Base-by-base conservation (phyloP, 64 coral and sea anemone species). In the Catalaphyllia jardinei region DNA sequence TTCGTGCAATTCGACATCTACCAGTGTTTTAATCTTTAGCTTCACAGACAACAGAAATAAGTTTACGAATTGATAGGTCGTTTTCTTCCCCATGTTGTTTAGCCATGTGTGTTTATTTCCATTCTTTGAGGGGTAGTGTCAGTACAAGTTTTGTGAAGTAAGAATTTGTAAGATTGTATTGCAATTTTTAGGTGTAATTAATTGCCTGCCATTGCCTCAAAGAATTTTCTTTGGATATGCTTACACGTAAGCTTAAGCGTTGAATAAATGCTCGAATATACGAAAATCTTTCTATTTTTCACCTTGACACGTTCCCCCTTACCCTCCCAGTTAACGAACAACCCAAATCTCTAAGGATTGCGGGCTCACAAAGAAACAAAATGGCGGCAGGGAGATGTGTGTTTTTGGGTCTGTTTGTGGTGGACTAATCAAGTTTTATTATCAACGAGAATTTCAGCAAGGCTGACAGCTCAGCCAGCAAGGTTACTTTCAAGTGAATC, bases 1-100 rank as follows among this genome's bases (percentile, higher is more conserved):
- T 39, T 76, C 64, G 69, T 74, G 89, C 62, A 33, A 99, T 74
- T 16, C 93, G 90, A 80, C 94, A 93, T 88, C 88, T 92, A 24
- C 82, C 97, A 79, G 87, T 86, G 88, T 99, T 99, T 19, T 90
- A 93, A 88, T 93, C 97, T 29, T 99, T 95, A 22, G 93, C 76
- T n/a, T 95, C 88, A 62, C 88, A 91, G n/a, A 88, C 84, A 91
- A 91, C 93, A 84, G 22, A 31, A 30, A 79, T 74, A 74, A 86
- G 27, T n/a, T 78, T 20, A 22, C n/a, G n/a, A n/a, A n/a, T n/a
- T n/a, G n/a, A n/a, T n/a, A n/a, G 74, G 42, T 49, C 39, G 6
- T 27, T 87, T 84, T 78, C 71, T 93, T 84, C 62, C 83, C 91
- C 95, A 96, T 96, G 54, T 96, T 96, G 76, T 57, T n/a, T 72